These are phyloP conservation scores for Gastracanthus pulcherrimus DNA, from an alignment of 2,888 invertebrate genomes.

Conservation along the genomic window DNA sequence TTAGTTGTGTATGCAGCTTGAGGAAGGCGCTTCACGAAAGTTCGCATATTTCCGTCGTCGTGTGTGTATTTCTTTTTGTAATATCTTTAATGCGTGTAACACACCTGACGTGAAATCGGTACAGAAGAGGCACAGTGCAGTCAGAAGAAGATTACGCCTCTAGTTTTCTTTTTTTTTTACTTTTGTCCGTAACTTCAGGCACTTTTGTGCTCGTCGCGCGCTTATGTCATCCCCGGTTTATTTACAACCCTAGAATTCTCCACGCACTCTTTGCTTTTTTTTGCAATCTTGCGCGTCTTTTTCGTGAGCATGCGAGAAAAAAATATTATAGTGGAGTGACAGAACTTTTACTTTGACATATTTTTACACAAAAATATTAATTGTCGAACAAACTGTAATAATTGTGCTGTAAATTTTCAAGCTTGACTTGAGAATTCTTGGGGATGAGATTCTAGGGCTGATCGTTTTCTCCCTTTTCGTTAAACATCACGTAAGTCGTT, in stretches of 20 bases:
- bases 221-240: slow-evolving; percentile 16
- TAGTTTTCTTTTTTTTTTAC: no score
- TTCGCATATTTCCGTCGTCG: slow-evolving; percentile 7
- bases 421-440: not conserved
- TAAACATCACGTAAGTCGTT: not conserved
- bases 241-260: slow-evolving; percentile 35
- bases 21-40: slow-evolving; percentile 46
- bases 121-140: slow-evolving; percentile 55
- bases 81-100: not conserved
- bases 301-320: not conserved
- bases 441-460: slow-evolving; percentile 29
- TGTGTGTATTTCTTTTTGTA: not conserved
- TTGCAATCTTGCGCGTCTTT: no score
- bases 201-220: slow-evolving; percentile 51
- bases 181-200: slow-evolving; percentile 53
- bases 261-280: not conserved
- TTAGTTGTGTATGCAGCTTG: not conserved
- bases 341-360: not conserved
- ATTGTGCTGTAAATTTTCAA: not conserved
- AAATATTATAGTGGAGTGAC: not conserved
- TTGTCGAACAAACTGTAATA: not conserved
- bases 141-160: slow-evolving; percentile 48
- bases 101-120: slow-evolving; percentile 37
- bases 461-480: not conserved
- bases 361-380: no score